A percentile compares a stretch with the other conserved stretches of the same genome.
phyloP scores from a whole-genome alignment of 2,888 invertebrate genomes.

The Drosophila testacea region DNA sequence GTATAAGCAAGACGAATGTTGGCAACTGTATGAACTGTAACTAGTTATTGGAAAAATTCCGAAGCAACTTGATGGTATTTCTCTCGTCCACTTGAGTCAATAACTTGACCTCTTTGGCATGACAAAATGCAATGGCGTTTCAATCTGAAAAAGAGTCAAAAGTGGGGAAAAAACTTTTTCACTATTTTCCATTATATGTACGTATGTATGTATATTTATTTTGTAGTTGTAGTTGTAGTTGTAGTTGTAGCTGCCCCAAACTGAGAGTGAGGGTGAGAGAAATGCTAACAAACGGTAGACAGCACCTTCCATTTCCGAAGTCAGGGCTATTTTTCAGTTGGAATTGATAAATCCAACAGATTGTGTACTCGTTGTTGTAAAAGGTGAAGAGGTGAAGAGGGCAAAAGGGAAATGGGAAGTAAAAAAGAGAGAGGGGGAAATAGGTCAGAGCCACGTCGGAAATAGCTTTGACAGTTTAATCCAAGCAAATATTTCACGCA shows the following conservation, averaged over 20 bases:
- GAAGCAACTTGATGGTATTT: conserved; percentile 29
- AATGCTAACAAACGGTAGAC: conserved; percentile 32
- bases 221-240: neutral
- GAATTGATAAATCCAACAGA: conserved; percentile 66
- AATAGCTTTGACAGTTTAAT: conserved; percentile 75
- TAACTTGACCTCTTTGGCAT: conserved; percentile 47
- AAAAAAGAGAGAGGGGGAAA: conserved; percentile 13
- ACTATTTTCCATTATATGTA: conserved; percentile 31
- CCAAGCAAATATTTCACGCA: conserved; percentile 45
- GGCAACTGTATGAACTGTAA: conserved; percentile 16
- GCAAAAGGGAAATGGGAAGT: neutral
- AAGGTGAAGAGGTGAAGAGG: neutral
- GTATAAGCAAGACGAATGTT: neutral
- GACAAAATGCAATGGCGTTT: conserved; percentile 22
- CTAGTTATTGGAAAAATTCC: conserved; percentile 9
- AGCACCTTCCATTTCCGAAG: conserved; percentile 62
- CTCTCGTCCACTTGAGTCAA: conserved; percentile 19
- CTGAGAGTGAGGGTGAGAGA: neutral
- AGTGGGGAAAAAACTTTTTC: conserved; percentile 8
- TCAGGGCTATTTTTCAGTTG: conserved; percentile 61
- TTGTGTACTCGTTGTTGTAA: conserved; percentile 34
- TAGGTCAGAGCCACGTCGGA: conserved; percentile 59
- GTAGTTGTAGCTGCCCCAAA: neutral
- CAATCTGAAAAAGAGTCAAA: conserved; percentile 7
- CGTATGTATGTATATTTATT: too few species aligned